Conservation (phyloP, 2,113 vertebrate genomes). For the Cairina moschata region DNA sequence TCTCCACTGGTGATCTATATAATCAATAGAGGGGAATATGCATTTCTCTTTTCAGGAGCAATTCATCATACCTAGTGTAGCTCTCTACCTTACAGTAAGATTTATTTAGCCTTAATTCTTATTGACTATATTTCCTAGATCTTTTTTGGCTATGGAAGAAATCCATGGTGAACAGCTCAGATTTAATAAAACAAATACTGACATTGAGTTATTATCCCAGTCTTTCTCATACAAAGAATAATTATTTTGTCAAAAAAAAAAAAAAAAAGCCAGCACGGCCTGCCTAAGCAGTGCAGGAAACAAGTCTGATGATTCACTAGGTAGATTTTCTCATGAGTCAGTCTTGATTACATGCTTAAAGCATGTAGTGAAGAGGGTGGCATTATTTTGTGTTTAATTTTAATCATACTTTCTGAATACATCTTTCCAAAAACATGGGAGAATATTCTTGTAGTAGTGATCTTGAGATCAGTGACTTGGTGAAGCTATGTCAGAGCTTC, state of each 20-base stretch:
- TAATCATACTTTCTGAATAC: background rate
- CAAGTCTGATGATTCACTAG: background rate
- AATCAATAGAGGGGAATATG: background rate
- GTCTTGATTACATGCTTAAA: background rate
- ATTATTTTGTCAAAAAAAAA: background rate
- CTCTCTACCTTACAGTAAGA: background rate
- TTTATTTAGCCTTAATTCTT: background rate
- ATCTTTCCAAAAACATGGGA: background rate
- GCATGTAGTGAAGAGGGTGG: background rate
- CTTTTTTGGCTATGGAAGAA: background rate
- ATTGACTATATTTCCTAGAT: background rate
- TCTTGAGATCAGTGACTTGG: background rate
- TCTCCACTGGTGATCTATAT: background rate
- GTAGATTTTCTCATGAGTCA: constrained; percentile 16
- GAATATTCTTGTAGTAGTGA: background rate
- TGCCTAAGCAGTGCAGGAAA: background rate
- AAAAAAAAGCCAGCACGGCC: background rate
- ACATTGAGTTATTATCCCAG: background rate
- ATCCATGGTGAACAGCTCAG: background rate
- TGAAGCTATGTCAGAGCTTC: background rate
- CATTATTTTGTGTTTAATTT: constrained; percentile 17
- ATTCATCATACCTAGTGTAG: background rate
- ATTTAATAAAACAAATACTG: background rate
- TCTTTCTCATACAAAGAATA: background rate
- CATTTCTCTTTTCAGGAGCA: constrained; percentile 17